These are phyloP conservation scores for Varecia variegata DNA, from an alignment of 2,797 vertebrate species.

Conservation along the genomic window DNA sequence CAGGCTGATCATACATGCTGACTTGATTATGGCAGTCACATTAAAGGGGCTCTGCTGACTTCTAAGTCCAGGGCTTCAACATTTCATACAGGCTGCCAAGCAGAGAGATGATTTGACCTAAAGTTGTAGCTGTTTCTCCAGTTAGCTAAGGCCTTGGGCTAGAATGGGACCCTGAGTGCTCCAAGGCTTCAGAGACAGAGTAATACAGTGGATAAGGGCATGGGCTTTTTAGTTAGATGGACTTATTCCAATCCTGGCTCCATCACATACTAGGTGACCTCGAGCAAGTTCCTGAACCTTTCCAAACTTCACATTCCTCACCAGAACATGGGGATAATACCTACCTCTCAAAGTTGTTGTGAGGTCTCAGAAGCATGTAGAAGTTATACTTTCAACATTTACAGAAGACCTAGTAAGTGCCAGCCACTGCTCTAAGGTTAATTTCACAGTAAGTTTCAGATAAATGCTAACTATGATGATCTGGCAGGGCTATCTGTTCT, in stretches of 20 bases:
- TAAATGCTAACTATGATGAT: not conserved
- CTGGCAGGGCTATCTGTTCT: not conserved
- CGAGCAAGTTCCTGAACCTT: not conserved
- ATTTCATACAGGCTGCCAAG: not conserved
- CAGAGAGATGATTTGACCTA: not conserved
- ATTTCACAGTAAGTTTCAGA: not conserved
- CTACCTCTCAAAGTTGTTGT: constrained; percentile 1
- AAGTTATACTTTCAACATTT: not conserved
- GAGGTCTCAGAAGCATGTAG: not conserved
- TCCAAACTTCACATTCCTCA: not conserved
- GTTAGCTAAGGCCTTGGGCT: not conserved
- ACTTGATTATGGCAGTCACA: not conserved
- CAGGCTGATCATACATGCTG: not conserved
- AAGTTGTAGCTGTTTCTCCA: not conserved
- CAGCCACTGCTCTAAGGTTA: not conserved
- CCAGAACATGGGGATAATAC: not conserved
- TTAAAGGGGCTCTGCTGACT: not conserved
- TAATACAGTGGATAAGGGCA: not conserved
- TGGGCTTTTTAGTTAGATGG: not conserved
- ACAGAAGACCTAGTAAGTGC: not conserved
- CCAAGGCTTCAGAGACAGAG: not conserved
- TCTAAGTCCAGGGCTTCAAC: not conserved
- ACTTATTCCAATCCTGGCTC: not conserved
- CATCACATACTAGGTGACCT: not conserved
- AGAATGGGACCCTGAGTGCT: not conserved